Conservation (phyloP, 2,113 vertebrate genomes). For the Hypanus sabinus region DNA sequence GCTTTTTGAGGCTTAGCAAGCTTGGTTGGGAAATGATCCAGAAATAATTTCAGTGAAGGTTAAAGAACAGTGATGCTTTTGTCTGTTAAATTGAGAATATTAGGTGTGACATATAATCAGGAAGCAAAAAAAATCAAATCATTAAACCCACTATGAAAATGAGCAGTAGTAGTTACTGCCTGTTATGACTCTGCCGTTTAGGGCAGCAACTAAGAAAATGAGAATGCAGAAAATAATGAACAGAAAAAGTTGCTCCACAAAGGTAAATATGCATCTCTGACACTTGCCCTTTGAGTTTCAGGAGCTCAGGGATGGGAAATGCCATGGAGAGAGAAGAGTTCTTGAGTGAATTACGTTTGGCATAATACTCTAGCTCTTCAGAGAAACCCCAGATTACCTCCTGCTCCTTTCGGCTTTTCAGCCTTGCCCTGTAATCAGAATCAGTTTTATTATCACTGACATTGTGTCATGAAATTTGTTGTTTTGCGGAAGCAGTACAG, state of each 20-base stretch:
- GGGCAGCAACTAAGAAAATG: neutral
- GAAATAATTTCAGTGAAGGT: constrained; percentile 1
- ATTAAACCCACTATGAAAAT: neutral
- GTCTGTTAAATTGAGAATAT: neutral
- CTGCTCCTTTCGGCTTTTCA: too few relatives aligned
- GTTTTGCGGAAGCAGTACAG: too few relatives aligned
- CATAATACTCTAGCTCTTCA: too few relatives aligned
- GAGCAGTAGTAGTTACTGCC: too few relatives aligned
- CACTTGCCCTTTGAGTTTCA: too few relatives aligned
- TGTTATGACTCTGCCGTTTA: too few relatives aligned
- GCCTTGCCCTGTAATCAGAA: too few relatives aligned
- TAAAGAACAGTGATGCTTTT: neutral
- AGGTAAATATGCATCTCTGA: neutral
- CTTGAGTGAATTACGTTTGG: neutral
- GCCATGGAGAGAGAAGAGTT: neutral
- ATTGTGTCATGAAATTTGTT: too few relatives aligned
- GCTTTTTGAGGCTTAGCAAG: neutral
- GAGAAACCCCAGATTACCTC: too few relatives aligned
- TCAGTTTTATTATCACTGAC: too few relatives aligned
- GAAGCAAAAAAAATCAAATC: neutral
- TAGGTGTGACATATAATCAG: neutral
- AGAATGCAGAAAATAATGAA: neutral
- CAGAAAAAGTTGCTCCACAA: neutral
- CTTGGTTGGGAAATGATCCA: neutral
- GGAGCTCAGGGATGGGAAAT: neutral